These are phyloP conservation scores for Scophthalmus maximus DNA, from an alignment of 2,113 vertebrate genomes.

Conservation along the genomic window DNA sequence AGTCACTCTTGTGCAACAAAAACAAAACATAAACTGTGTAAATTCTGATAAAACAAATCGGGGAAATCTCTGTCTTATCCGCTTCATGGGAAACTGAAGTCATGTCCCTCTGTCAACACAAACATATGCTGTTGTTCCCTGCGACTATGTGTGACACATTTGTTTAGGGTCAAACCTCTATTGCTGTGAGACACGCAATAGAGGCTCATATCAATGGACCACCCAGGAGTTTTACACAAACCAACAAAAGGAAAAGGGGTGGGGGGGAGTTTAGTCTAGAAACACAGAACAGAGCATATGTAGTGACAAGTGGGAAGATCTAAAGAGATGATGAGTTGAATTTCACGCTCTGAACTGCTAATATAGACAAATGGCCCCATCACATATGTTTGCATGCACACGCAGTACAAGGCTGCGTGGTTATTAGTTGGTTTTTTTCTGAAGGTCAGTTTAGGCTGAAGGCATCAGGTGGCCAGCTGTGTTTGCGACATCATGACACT, in stretches of 20 bases:
- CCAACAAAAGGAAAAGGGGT: slow-evolving; percentile 32
- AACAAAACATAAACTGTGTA: slow-evolving; percentile 12
- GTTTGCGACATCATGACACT: slow-evolving; percentile 61
- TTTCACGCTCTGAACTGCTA: slow-evolving; percentile 63
- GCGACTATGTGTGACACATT: slow-evolving; percentile 61
- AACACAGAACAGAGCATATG: slow-evolving; percentile 42
- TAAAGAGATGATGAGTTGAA: slow-evolving; percentile 57
- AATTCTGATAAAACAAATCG: slow-evolving; percentile 41
- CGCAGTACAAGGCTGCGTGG: slow-evolving; percentile 9
- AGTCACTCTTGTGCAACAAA: not conserved
- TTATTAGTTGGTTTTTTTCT: slow-evolving; percentile 35
- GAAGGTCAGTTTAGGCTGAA: slow-evolving; percentile 48
- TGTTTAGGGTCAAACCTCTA: slow-evolving; percentile 73
- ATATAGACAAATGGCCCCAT: slow-evolving; percentile 57
- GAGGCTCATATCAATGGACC: slow-evolving; percentile 78
- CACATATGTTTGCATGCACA: slow-evolving; percentile 20
- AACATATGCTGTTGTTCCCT: slow-evolving; percentile 51
- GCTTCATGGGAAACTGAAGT: slow-evolving; percentile 50
- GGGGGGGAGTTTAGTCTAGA: slow-evolving; percentile 30
- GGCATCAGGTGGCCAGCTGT: slow-evolving; percentile 76
- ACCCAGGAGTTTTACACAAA: slow-evolving; percentile 79
- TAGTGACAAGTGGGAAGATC: slow-evolving; percentile 62
- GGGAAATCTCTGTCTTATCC: slow-evolving; percentile 26
- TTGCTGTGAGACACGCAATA: slow-evolving; percentile 65
- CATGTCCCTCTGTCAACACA: slow-evolving; percentile 49